Percentiles rank a stretch among this genome's conserved stretches.
phyloP scores from a whole-genome alignment of 2,888 invertebrate species.

The Tuberolachnus salignus region DNA sequence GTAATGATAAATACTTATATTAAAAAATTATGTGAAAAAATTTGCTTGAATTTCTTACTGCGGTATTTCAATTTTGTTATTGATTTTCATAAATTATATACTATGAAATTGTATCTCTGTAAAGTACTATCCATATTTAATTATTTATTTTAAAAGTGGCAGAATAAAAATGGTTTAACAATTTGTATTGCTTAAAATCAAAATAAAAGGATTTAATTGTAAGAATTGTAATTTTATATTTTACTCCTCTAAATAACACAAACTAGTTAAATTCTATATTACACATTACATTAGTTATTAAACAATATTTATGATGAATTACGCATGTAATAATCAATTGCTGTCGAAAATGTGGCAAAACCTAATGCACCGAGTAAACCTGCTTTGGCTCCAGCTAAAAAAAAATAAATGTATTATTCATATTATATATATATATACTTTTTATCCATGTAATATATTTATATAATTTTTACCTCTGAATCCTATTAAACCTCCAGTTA shows the following conservation, averaged over 20 bases:
- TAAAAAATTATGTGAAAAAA: too few species aligned
- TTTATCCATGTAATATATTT: neutral
- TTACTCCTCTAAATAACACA: slow-evolving; percentile 22
- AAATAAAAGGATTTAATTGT: too few species aligned
- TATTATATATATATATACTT: neutral
- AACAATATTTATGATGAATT: slow-evolving; percentile 45
- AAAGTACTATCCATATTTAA: too few species aligned
- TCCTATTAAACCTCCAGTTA: slow-evolving; percentile 92
- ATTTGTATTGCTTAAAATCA: too few species aligned
- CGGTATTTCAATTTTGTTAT: too few species aligned
- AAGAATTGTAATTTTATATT: neutral
- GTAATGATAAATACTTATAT: too few species aligned
- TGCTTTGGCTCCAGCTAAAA: slow-evolving; percentile 69
- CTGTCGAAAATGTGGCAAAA: slow-evolving; percentile 96
- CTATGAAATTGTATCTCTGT: too few species aligned
- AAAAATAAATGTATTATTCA: slow-evolving; percentile 21
- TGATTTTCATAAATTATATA: too few species aligned
- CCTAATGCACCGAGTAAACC: slow-evolving; percentile 93
- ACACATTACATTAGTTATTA: slow-evolving; percentile 29
- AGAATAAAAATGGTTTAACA: too few species aligned
- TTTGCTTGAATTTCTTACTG: too few species aligned
- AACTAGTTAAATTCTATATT: slow-evolving; percentile 41
- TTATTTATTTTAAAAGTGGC: too few species aligned
- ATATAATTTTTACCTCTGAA: slow-evolving; percentile 69
- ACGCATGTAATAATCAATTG: slow-evolving; percentile 94